Conservation (phyloP, 2,888 invertebrate genomes). For the Hirtodrosophila alboralis region DNA sequence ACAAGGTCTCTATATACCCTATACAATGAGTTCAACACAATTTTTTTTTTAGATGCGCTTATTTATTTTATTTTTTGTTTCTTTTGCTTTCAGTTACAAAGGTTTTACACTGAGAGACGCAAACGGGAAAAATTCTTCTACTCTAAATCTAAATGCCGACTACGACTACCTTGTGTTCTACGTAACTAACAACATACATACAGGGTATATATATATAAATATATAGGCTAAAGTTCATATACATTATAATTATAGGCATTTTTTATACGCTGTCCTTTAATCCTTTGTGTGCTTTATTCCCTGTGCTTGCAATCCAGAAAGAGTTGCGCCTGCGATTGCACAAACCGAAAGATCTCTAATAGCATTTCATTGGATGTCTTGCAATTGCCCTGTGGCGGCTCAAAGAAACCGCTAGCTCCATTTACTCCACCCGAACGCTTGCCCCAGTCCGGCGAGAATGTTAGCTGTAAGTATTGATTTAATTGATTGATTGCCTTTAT, state of each 20-base stretch:
- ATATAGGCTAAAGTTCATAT: constrained; percentile 21
- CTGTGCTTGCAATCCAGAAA: constrained; percentile 82
- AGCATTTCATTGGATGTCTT: constrained; percentile 82
- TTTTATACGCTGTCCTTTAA: constrained; percentile 15
- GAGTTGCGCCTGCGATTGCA: constrained; percentile 80
- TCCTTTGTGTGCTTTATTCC: no score
- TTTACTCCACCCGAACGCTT: constrained; percentile 71
- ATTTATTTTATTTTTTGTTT: constrained; percentile 57
- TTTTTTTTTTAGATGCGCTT: constrained; percentile 64
- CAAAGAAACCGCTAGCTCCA: constrained; percentile 66
- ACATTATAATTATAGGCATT: constrained; percentile 18
- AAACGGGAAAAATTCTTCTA: constrained; percentile 56
- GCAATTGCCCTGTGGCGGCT: constrained; percentile 76
- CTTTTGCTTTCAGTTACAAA: constrained; percentile 31
- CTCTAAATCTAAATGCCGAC: constrained; percentile 82
- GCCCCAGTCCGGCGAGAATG: constrained; percentile 82
- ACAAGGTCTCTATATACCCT: constrained; percentile 8
- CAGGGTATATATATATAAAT: constrained; percentile 24
- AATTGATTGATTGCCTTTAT: no score
- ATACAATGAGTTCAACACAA: neutral
- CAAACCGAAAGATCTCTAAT: constrained; percentile 82
- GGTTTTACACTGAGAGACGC: constrained; percentile 39
- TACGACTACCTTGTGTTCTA: constrained; percentile 81
- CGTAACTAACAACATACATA: constrained; percentile 47
- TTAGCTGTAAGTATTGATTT: constrained; percentile 61